These are phyloP conservation scores for Chironomus striatipennis DNA, from an alignment of 1,140 invertebrate species.

Conservation along the genomic window DNA sequence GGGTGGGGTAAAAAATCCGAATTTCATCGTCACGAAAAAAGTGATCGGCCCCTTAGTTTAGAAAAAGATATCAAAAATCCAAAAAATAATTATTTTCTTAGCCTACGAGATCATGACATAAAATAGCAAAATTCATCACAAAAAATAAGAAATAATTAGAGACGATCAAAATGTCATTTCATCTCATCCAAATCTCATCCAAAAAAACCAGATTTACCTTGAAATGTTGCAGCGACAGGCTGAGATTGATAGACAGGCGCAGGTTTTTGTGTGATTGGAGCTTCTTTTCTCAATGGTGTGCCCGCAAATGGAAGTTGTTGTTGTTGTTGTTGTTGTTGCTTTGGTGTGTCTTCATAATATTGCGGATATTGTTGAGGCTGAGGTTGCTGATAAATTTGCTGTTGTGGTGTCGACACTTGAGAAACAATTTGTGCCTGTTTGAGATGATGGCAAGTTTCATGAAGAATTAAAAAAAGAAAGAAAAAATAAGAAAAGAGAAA, in stretches of 20 bases:
- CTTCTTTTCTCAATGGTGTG: constrained; percentile 58
- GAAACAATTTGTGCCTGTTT: constrained; percentile 27
- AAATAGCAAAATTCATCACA: neutral
- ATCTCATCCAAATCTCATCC: neutral
- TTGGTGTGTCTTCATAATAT: constrained; percentile 29
- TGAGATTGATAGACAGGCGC: constrained; percentile 55
- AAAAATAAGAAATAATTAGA: constrained; percentile 23
- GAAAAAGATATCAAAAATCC: no score
- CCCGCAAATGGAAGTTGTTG: constrained; percentile 40
- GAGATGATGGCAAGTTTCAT: constrained; percentile 27
- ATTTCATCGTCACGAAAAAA: no score
- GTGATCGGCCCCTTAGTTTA: no score
- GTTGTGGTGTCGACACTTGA: constrained; percentile 33
- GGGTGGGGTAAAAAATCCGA: no score
- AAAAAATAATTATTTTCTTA: no score
- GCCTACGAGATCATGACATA: no score
- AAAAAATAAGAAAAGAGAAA: constrained; percentile 27
- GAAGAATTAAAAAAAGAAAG: constrained; percentile 18
- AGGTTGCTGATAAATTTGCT: constrained; percentile 34
- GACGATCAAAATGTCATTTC: neutral
- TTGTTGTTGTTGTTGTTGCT: constrained; percentile 35
- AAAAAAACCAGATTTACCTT: constrained; percentile 45
- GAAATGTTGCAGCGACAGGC: constrained; percentile 55
- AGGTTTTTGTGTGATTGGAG: constrained; percentile 62
- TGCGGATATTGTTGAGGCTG: constrained; percentile 39